Conservation (phyloP, 1,140 invertebrate species). For the Drosophila insularis region DNA sequence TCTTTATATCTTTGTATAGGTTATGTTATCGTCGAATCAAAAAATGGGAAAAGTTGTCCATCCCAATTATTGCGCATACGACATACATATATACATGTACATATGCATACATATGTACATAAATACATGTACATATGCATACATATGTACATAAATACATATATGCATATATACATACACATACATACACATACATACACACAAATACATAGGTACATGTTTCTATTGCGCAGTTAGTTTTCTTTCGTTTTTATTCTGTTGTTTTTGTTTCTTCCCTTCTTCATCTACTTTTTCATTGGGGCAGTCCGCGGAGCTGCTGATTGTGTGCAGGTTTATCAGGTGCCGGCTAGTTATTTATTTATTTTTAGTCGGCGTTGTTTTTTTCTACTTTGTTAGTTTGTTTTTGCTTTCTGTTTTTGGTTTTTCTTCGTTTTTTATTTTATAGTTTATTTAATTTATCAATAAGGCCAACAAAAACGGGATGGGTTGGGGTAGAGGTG, state of each 20-base stretch:
- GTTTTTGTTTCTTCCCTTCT: constrained; percentile 33
- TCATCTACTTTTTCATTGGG: constrained; percentile 44
- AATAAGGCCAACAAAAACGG: background rate
- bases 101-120: background rate
- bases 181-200: no score
- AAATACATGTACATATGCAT: background rate
- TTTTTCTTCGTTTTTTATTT: constrained; percentile 2
- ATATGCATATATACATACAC: constrained; percentile 25
- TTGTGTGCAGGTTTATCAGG: constrained; percentile 70
- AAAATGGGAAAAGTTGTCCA: background rate
- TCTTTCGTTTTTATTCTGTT: constrained; percentile 43
- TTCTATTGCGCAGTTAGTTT: constrained; percentile 76
- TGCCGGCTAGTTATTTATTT: constrained; percentile 60
- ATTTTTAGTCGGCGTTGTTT: constrained; percentile 15
- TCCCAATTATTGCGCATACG: background rate
- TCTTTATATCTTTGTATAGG: background rate
- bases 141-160: constrained; percentile 11
- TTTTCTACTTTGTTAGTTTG: constrained; percentile 14
- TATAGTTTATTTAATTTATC: constrained; percentile 15
- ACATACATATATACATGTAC: background rate
- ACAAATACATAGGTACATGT: constrained; percentile 2
- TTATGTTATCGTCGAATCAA: background rate
- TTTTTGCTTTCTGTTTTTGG: constrained; percentile 19
- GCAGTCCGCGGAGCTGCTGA: constrained; percentile 27
- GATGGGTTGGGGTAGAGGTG: background rate